Conservation (phyloP, 92 coral and sea anemone species). For the Epizoanthus stellaris region DNA sequence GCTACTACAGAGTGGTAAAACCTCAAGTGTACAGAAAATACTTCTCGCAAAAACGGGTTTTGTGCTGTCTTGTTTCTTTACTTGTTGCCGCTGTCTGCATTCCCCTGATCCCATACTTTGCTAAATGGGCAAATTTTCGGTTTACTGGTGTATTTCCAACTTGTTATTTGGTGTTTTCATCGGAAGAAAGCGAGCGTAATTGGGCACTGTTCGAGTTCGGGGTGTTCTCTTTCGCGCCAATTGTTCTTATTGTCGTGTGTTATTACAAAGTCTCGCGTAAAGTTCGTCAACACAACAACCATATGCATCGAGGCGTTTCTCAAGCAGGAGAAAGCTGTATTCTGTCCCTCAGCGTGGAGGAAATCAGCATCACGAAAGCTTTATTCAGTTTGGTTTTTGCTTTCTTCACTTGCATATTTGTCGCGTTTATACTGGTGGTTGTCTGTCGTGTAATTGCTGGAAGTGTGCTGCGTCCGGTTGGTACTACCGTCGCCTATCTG, state of each 20-base stretch:
- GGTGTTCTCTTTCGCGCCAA: slow-evolving; percentile 4
- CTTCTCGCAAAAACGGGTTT: slow-evolving; percentile 8
- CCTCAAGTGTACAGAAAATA: slow-evolving; percentile 7
- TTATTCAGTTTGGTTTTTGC: slow-evolving; percentile 15
- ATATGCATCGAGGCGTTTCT: not conserved
- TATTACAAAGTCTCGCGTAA: slow-evolving; percentile 13
- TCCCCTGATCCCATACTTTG: not conserved
- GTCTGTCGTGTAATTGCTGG: slow-evolving; percentile 10
- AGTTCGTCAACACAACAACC: slow-evolving; percentile 3
- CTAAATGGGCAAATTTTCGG: slow-evolving; percentile 15
- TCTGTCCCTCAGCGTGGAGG: slow-evolving; percentile 11
- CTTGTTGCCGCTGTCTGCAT: not conserved
- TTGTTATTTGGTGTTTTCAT: slow-evolving; percentile 3
- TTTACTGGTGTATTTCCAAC: slow-evolving; percentile 11
- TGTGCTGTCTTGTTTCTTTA: not conserved
- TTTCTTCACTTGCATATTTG: slow-evolving; percentile 21
- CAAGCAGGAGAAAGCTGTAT: not conserved
- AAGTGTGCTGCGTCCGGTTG: not conserved
- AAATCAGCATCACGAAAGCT: slow-evolving; percentile 11
- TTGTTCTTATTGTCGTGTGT: slow-evolving; percentile 13
- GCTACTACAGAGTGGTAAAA: slow-evolving; percentile 23
- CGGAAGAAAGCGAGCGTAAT: not conserved
- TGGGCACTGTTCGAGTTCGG: slow-evolving; percentile 29
- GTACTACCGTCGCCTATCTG: not conserved
- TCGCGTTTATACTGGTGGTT: slow-evolving; percentile 2